Evolutionary conservation across 2,888 invertebrate genomes (phyloP).

Genomic region (Luffia ferchaultella): DNA sequence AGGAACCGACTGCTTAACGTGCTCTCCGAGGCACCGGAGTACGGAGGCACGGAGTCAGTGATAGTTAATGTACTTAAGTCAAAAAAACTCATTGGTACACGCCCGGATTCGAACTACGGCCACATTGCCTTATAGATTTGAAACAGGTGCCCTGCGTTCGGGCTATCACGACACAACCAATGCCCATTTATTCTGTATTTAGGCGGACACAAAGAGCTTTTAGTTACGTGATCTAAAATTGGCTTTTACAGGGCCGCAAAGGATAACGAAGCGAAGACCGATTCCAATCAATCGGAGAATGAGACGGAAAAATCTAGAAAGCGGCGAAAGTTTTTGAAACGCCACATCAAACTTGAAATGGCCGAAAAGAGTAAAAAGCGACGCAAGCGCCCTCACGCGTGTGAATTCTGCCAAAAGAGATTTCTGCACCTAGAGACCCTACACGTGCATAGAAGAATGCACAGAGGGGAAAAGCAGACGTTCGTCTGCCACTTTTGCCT

Average conservation of each 20-base stretch:
- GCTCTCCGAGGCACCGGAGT: too few species aligned
- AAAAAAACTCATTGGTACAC: too few species aligned
- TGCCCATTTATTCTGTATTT: too few species aligned
- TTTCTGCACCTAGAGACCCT: conserved; percentile 45
- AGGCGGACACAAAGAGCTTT: too few species aligned
- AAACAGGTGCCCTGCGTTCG: too few species aligned
- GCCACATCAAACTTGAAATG: conserved; percentile 18
- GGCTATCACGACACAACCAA: too few species aligned
- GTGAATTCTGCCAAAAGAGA: conserved; percentile 43
- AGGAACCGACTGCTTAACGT: too few species aligned
- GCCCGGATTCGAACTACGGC: too few species aligned
- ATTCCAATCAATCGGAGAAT: not conserved
- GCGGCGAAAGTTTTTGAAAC: conserved; percentile 16
- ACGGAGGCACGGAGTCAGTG: too few species aligned
- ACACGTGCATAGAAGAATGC: conserved; percentile 37
- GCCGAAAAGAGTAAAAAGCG: conserved; percentile 6
- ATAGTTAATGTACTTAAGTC: too few species aligned
- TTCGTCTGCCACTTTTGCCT: conserved; percentile 40
- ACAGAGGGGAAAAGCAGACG: conserved; percentile 32
- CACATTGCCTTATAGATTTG: too few species aligned
- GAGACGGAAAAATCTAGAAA: conserved; percentile 14
- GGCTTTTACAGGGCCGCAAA: not conserved
- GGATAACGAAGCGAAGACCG: not conserved
- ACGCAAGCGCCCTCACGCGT: conserved; percentile 34
- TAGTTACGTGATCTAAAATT: too few species aligned